These are phyloP conservation scores for Dasysyrphus albostriatus DNA, from an alignment of 2,888 invertebrate species.

Conservation along the genomic window DNA sequence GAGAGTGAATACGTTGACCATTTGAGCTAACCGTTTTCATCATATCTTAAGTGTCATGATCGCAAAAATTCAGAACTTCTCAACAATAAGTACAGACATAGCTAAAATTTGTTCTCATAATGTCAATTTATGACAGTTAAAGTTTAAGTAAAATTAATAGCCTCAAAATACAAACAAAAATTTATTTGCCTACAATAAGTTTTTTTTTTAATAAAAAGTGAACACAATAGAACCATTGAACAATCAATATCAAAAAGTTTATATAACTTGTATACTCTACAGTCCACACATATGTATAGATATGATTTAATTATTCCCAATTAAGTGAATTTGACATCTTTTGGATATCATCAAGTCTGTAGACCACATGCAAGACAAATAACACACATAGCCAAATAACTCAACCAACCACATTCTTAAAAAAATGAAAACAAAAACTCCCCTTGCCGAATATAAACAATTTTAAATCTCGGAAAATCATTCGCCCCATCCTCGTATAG, in stretches of 20 bases:
- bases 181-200: neutral
- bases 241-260: no score
- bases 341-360: constrained; percentile 29
- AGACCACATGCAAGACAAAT: constrained; percentile 28
- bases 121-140: neutral
- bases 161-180: neutral
- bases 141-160: constrained; percentile 15
- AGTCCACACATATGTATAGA: neutral
- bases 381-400: constrained; percentile 15
- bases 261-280: neutral
- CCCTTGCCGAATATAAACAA: constrained; percentile 32
- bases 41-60: no score
- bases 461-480: constrained; percentile 15
- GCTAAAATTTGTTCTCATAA: neutral
- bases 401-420: constrained; percentile 25
- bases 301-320: constrained; percentile 57
- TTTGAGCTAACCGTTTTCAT: no score
- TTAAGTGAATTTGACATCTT: constrained; percentile 55
- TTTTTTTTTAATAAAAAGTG: neutral
- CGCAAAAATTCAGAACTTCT: no score
- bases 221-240: constrained; percentile 3
- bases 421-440: neutral
- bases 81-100: constrained; percentile 41
- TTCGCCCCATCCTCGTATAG: neutral
- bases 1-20: no score